Percentiles rank a stretch among this genome's conserved stretches.
Evolutionary conservation across 2,888 invertebrate genomes (phyloP).

Genomic region (Sesia bembeciformis): DNA sequence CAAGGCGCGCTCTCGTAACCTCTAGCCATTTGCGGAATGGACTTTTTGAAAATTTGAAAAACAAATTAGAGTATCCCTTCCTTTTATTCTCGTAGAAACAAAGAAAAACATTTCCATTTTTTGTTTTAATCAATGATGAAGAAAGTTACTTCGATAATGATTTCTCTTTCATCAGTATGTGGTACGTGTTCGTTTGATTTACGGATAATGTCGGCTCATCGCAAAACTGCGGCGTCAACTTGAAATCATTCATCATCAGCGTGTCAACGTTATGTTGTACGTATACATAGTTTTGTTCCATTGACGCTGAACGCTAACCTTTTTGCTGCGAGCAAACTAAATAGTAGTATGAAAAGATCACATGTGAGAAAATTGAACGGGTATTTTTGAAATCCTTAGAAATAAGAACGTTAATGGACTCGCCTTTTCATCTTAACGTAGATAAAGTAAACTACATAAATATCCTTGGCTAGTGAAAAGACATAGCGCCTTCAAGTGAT

Average conservation of each 20-base stretch:
- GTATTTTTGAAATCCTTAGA: too few relatives aligned
- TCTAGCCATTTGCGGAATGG: slow-evolving; percentile 5
- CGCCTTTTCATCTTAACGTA: too few relatives aligned
- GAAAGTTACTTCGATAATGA: not conserved
- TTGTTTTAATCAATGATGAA: not conserved
- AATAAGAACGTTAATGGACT: too few relatives aligned
- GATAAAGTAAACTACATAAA: too few relatives aligned
- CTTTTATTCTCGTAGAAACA: not conserved
- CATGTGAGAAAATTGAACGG: too few relatives aligned
- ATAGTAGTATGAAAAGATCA: too few relatives aligned
- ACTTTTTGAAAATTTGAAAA: slow-evolving; percentile 1
- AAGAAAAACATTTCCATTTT: not conserved
- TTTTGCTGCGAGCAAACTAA: slow-evolving; percentile 25
- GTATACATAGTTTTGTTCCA: slow-evolving; percentile 35
- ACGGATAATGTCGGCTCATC: slow-evolving; percentile 17
- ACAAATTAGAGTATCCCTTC: too few relatives aligned
- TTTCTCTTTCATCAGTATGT: not conserved
- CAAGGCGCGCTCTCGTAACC: slow-evolving; percentile 5
- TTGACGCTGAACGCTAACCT: slow-evolving; percentile 48
- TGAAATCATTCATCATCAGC: slow-evolving; percentile 43
- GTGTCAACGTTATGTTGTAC: slow-evolving; percentile 54
- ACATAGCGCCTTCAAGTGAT: too few relatives aligned
- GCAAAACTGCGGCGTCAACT: slow-evolving; percentile 39
- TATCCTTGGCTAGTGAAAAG: too few relatives aligned
- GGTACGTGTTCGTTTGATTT: slow-evolving; percentile 19